Conservation (phyloP, 2,113 vertebrate species). For the Henicopernis longicauda region DNA sequence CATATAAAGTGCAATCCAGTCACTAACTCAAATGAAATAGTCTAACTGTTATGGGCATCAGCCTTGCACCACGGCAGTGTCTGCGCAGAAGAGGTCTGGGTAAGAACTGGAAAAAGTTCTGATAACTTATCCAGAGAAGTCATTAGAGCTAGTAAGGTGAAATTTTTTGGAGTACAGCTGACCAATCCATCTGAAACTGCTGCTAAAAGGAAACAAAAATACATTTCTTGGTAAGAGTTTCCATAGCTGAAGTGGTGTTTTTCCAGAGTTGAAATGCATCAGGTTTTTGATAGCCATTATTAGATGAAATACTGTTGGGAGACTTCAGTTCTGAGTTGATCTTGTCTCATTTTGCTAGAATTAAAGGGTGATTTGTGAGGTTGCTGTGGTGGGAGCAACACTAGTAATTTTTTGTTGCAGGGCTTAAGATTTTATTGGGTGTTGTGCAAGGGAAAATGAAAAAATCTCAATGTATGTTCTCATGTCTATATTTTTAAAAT, state of each 20-base stretch:
- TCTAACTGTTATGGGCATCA: neutral
- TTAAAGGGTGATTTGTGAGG: conserved; percentile 60
- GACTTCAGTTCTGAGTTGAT: conserved; percentile 30
- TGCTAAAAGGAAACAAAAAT: conserved; percentile 46
- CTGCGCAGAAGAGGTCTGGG: neutral
- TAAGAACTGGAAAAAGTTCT: neutral
- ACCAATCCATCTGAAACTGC: conserved; percentile 34
- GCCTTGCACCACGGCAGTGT: neutral
- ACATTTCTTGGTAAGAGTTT: conserved; percentile 29
- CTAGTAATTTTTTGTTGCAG: conserved; percentile 32
- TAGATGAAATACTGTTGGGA: conserved; percentile 45
- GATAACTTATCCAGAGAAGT: neutral
- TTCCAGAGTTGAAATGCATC: conserved; percentile 32
- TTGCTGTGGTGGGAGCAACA: neutral
- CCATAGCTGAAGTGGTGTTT: conserved; percentile 22
- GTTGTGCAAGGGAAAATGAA: conserved; percentile 30
- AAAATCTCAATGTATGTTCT: neutral
- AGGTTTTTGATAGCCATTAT: conserved; percentile 45
- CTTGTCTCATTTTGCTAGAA: conserved; percentile 51
- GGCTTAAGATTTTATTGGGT: conserved; percentile 20
- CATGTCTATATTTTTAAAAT: neutral
- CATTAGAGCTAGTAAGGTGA: neutral
- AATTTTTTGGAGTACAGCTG: neutral
- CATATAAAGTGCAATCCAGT: conserved; percentile 7
- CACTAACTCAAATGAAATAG: neutral